Percentiles rank a stretch among this genome's conserved stretches.
Conservation (phyloP, 2,113 vertebrate species). For the Rhynchopsitta pachyrhyncha region DNA sequence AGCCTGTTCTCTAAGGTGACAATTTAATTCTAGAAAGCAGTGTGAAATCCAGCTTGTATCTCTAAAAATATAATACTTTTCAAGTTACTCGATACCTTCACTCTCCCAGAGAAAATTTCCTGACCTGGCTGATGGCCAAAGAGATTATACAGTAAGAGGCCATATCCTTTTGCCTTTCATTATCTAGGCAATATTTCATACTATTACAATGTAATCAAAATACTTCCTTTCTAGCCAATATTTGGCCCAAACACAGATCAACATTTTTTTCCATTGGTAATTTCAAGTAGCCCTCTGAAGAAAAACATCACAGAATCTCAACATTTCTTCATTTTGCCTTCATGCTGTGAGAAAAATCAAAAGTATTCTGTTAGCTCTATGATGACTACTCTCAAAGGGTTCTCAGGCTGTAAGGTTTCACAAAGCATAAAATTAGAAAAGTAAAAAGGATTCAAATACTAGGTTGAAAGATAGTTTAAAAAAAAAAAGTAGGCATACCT, state of each 20-base stretch:
- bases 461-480: background rate
- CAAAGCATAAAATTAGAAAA: conserved; percentile 40
- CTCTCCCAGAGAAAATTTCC: conserved; percentile 65
- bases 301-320: background rate
- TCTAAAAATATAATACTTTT: conserved; percentile 66
- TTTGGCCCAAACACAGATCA: conserved; percentile 25
- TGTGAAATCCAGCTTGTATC: conserved; percentile 27
- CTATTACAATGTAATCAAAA: conserved; percentile 65
- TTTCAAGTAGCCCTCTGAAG: conserved; percentile 52
- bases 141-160: conserved; percentile 60
- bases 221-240: conserved; percentile 51
- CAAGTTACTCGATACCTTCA: conserved; percentile 50
- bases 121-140: conserved; percentile 70
- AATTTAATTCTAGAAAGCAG: conserved; percentile 57
- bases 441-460: conserved; percentile 31
- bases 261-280: conserved; percentile 43
- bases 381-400: conserved; percentile 16
- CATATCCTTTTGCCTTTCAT: conserved; percentile 63
- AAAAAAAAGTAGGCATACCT: background rate
- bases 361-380: conserved; percentile 16
- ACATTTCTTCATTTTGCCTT: conserved; percentile 14
- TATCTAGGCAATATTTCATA: conserved; percentile 66
- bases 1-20: conserved; percentile 21
- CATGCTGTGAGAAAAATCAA: conserved; percentile 12
- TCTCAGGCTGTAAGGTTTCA: conserved; percentile 63